A percentile compares a stretch with the other conserved stretches of the same genome.
Evolutionary conservation across 1,140 invertebrate species (phyloP).

Genomic region (Dolichoris vasculosae): DNA sequence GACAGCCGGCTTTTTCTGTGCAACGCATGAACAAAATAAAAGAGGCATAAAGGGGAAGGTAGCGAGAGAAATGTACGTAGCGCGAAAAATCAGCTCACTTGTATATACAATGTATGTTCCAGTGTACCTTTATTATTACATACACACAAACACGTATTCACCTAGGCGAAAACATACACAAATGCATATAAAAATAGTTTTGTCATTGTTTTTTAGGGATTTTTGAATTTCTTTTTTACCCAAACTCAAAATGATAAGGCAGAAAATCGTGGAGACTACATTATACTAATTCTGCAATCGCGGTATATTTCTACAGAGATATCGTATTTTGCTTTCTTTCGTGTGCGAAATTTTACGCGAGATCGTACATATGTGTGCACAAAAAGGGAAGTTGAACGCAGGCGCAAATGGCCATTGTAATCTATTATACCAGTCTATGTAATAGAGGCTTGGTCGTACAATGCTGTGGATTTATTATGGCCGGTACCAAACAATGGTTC

Average conservation of each 20-base stretch:
- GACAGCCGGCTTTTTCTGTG: constrained; percentile 27
- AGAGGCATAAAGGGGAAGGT: neutral
- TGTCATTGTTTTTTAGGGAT: neutral
- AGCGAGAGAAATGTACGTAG: too few relatives aligned
- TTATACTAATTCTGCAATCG: neutral
- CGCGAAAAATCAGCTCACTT: neutral
- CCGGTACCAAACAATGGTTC: constrained; percentile 26
- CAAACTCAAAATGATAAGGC: neutral
- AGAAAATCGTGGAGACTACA: neutral
- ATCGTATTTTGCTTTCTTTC: neutral
- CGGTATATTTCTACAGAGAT: neutral
- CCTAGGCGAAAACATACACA: neutral
- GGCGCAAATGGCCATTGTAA: constrained; percentile 29
- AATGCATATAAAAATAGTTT: neutral
- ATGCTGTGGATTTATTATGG: constrained; percentile 13
- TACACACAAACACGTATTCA: neutral
- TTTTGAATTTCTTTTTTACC: neutral
- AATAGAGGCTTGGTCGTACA: neutral
- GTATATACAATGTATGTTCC: neutral
- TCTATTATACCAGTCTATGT: constrained; percentile 19
- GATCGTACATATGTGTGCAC: neutral
- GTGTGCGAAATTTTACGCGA: neutral
- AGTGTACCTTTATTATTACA: neutral
- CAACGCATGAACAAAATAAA: constrained; percentile 31
- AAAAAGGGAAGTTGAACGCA: neutral